Conservation (phyloP, 2,888 invertebrate genomes). For the Diabrotica balteata region DNA sequence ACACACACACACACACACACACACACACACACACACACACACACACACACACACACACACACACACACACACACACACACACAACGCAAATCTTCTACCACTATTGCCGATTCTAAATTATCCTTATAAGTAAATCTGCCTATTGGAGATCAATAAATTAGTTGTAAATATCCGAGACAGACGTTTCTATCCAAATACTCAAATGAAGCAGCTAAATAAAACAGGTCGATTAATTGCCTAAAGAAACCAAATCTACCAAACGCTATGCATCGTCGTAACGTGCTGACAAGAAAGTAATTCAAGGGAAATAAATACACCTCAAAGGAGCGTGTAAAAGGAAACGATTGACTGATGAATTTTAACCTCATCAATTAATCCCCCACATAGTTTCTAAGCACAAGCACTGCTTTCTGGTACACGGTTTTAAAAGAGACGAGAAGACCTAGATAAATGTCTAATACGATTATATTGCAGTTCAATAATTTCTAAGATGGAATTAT, state of each 20-base stretch:
- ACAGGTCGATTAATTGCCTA: not conserved
- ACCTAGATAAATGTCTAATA: too few species aligned
- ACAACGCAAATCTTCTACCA: too few species aligned
- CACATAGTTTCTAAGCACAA: slow-evolving; percentile 8
- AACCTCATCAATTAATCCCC: slow-evolving; percentile 15
- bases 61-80: too few species aligned
- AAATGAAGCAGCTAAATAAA: not conserved
- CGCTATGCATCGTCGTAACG: not conserved
- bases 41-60: too few species aligned
- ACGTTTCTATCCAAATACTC: too few species aligned
- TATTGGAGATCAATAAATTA: not conserved
- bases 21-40: too few species aligned
- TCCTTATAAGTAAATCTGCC: slow-evolving; percentile 3
- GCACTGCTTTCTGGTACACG: not conserved
- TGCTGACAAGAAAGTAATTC: slow-evolving; percentile 8
- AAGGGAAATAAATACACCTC: slow-evolving; percentile 18
- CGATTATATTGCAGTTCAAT: too few species aligned
- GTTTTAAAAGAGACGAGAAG: too few species aligned
- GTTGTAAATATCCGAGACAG: too few species aligned
- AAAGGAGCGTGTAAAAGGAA: slow-evolving; percentile 5
- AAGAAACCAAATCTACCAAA: not conserved
- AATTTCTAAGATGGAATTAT: too few species aligned
- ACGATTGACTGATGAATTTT: slow-evolving; percentile 7
- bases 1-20: too few species aligned
- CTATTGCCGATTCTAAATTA: too few species aligned